Evolutionary conservation across 2,888 invertebrate genomes (phyloP).

Genomic region (Hoplodrina blanda): DNA sequence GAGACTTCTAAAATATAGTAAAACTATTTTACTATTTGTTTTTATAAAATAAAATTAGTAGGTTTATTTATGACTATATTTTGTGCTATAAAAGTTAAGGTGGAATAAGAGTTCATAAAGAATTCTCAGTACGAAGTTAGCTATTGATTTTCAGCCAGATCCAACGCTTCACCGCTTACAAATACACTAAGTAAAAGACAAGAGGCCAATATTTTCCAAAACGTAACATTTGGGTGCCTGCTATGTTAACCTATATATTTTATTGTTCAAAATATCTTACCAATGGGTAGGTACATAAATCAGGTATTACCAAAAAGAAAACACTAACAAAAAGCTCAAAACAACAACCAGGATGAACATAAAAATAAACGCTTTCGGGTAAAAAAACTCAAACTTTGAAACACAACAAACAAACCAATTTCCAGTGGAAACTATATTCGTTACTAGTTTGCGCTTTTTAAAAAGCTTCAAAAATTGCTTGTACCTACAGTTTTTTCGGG

Average conservation of each 20-base stretch:
- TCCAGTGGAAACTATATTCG: conserved; percentile 61
- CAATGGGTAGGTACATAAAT: not conserved
- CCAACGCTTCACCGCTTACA: not conserved
- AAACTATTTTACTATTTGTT: too few species aligned
- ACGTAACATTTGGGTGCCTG: too few species aligned
- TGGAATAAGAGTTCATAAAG: too few species aligned
- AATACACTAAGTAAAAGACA: not conserved
- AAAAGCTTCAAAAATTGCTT: conserved; percentile 66
- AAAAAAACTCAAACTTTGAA: conserved; percentile 18
- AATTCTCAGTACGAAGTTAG: too few species aligned
- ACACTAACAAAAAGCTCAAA: not conserved
- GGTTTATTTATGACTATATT: too few species aligned
- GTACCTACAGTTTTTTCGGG: conserved; percentile 61
- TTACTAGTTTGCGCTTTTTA: conserved; percentile 66
- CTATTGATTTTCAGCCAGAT: not conserved
- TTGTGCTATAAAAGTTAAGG: too few species aligned
- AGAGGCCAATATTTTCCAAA: not conserved
- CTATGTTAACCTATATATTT: too few species aligned
- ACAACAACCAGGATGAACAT: not conserved
- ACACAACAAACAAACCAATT: conserved; percentile 43
- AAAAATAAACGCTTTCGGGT: not conserved
- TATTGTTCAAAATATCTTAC: not conserved
- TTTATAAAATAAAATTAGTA: too few species aligned
- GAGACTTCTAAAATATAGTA: too few species aligned
- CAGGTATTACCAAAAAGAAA: not conserved